phyloP scores from a whole-genome alignment of 2,113 vertebrate genomes.

The Hippocampus barbouri region DNA sequence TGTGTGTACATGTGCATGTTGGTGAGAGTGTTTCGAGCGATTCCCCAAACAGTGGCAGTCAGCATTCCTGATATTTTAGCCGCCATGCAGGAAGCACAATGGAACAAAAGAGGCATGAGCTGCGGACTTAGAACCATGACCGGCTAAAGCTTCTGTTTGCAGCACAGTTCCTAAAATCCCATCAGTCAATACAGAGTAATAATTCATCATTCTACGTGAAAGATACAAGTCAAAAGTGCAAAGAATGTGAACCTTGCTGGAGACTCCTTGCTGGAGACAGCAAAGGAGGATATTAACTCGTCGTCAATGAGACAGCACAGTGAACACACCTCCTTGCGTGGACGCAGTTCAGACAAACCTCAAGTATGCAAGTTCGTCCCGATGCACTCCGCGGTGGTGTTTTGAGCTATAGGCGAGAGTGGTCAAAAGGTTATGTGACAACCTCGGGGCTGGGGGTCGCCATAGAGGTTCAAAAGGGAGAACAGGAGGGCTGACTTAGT shows the following conservation, averaged over 20 bases:
- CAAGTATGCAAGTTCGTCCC: conserved; percentile 7
- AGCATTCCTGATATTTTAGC: conserved; percentile 67
- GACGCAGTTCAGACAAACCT: neutral
- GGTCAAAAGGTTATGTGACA: conserved; percentile 35
- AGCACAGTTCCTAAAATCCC: conserved; percentile 12
- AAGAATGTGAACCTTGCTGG: neutral
- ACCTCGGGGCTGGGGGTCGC: conserved; percentile 21
- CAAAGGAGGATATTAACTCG: conserved; percentile 2
- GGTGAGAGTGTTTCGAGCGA: conserved; percentile 11
- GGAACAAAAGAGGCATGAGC: conserved; percentile 62
- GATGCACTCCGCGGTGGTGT: conserved; percentile 7
- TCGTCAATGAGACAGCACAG: neutral
- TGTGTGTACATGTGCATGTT: conserved; percentile 21
- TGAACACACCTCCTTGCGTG: conserved; percentile 11
- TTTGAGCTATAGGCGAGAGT: conserved; percentile 5
- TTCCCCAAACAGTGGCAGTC: conserved; percentile 57
- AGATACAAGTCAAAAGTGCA: neutral
- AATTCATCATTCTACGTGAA: neutral
- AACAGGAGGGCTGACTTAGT: conserved; percentile 55
- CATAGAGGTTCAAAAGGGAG: conserved; percentile 52
- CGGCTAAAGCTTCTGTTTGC: conserved; percentile 34
- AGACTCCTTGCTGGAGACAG: neutral
- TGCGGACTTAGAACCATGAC: conserved; percentile 48
- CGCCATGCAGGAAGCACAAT: conserved; percentile 64
- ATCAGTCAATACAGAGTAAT: neutral